Evolutionary conservation across 1,140 invertebrate species (phyloP).

Genomic region (Lysiphlebus fabarum): DNA sequence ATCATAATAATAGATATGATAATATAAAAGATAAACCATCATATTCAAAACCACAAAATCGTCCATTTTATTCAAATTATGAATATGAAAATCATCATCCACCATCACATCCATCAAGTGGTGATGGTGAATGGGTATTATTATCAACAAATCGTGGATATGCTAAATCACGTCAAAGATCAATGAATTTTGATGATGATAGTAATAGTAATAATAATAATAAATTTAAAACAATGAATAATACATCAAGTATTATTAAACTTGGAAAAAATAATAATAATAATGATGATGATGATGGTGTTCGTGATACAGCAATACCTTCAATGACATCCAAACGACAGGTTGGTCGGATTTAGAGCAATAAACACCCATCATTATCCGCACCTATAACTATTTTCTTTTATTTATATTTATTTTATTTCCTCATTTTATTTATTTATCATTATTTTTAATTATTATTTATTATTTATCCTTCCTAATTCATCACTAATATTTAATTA

Average conservation of each 20-base stretch:
- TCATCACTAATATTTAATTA: neutral
- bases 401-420: neutral
- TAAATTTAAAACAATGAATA: constrained; percentile 12
- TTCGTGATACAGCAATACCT: constrained; percentile 31
- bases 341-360: constrained; percentile 39
- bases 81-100: constrained; percentile 48
- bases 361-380: neutral
- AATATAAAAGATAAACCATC: constrained; percentile 28
- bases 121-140: constrained; percentile 73
- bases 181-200: constrained; percentile 52
- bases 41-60: neutral
- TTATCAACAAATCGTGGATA: constrained; percentile 75
- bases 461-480: neutral
- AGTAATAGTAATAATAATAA: constrained; percentile 36
- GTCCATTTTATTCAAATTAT: constrained; percentile 49
- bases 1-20: constrained; percentile 29
- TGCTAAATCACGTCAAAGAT: constrained; percentile 50
- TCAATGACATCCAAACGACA: constrained; percentile 49
- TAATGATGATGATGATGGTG: constrained; percentile 13
- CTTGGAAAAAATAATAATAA: constrained; percentile 44
- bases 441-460: neutral
- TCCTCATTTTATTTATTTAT: neutral
- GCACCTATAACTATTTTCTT: neutral
- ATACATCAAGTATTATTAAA: constrained; percentile 48
- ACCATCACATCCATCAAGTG: constrained; percentile 59